A percentile compares a stretch with the other conserved stretches of the same genome.
Evolutionary conservation across 2,888 invertebrate species (phyloP).

Genomic region (Ptychoptera contaminata): DNA sequence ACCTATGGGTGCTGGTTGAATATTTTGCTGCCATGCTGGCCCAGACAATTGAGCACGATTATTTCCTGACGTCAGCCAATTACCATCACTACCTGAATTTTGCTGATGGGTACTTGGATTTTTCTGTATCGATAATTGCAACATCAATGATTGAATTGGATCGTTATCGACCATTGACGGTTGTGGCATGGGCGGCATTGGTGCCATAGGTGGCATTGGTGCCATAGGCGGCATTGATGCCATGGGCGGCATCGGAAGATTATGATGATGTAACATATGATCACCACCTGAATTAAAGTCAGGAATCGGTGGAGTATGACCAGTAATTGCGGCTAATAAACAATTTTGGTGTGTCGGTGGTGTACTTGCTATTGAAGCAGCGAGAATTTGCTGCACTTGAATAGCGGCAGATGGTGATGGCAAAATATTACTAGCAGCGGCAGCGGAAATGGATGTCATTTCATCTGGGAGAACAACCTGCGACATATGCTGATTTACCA

Average conservation of each 20-base stretch:
- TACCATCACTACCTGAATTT: background rate
- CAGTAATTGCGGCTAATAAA: conserved; percentile 5
- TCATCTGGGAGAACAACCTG: background rate
- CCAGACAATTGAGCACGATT: background rate
- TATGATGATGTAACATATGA: too few relatives aligned
- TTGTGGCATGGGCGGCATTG: conserved; percentile 1
- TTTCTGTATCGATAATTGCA: conserved; percentile 30
- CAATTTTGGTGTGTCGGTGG: conserved; percentile 8
- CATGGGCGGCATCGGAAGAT: background rate
- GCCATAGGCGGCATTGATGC: conserved; percentile 4
- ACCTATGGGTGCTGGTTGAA: background rate
- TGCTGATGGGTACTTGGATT: background rate
- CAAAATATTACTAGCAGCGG: conserved; percentile 15
- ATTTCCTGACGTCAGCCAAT: background rate
- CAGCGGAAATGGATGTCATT: conserved; percentile 8
- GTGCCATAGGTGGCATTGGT: conserved; percentile 3
- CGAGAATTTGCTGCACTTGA: background rate
- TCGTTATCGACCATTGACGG: conserved; percentile 8
- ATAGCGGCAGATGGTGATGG: conserved; percentile 1
- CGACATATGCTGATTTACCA: conserved; percentile 18
- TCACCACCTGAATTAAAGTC: background rate
- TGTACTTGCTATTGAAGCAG: conserved; percentile 11
- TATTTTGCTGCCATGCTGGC: background rate
- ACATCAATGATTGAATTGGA: conserved; percentile 31
- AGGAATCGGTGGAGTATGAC: background rate